Percentiles rank a stretch among this genome's conserved stretches.
These are phyloP conservation scores for Lasioglossum zephyrum DNA, from an alignment of 2,888 invertebrate species.

Conservation along the genomic window DNA sequence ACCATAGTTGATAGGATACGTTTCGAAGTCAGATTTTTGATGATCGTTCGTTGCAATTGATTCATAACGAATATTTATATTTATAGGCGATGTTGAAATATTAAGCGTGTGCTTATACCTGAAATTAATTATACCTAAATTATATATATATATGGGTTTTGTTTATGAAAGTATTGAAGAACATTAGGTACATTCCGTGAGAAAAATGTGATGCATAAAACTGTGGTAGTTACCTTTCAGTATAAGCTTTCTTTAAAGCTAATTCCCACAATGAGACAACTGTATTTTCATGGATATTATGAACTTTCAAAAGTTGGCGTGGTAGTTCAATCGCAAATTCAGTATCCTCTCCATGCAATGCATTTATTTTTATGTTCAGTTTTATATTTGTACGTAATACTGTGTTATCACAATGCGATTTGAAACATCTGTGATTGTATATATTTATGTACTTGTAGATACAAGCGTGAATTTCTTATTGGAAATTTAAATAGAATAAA, in stretches of 20 bases:
- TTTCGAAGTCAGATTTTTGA: constrained; percentile 46
- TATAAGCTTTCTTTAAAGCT: constrained; percentile 77
- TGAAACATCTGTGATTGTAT: constrained; percentile 71
- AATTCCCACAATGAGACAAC: constrained; percentile 77
- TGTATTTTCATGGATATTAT: constrained; percentile 69
- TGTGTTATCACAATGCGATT: constrained; percentile 50
- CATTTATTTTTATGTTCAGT: constrained; percentile 65
- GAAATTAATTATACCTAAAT: constrained; percentile 46
- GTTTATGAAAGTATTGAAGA: constrained; percentile 9
- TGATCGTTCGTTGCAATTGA: constrained; percentile 29
- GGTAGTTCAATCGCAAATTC: constrained; percentile 75
- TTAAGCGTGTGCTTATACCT: constrained; percentile 75
- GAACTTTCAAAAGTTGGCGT: constrained; percentile 76
- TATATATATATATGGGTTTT: constrained; percentile 6
- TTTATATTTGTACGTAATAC: constrained; percentile 65
- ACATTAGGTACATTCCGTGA: constrained; percentile 13
- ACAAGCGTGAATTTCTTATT: constrained; percentile 29
- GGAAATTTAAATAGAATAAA: constrained; percentile 15
- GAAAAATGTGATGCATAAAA: constrained; percentile 19
- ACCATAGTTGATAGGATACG: constrained; percentile 56
- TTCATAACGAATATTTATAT: constrained; percentile 62
- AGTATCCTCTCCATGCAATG: constrained; percentile 44
- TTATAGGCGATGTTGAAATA: constrained; percentile 59
- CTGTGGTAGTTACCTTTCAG: constrained; percentile 69
- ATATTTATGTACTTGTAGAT: constrained; percentile 43